Evolutionary conservation across 1,140 invertebrate genomes (phyloP), one percentile per base, ranked within the genome.

Genomic region (Linepithema humile): DNA sequence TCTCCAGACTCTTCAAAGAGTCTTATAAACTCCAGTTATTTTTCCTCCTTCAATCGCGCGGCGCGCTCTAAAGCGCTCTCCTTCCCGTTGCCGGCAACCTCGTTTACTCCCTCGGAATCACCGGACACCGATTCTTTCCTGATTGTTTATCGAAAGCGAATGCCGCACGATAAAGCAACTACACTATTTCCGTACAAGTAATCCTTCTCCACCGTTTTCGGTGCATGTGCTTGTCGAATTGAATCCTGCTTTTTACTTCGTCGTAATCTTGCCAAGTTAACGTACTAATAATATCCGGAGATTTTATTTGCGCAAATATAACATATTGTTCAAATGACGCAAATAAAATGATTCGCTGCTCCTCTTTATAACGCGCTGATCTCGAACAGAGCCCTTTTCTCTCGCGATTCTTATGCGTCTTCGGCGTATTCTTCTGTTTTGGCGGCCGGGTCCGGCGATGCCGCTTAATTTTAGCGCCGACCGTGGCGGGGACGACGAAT

Each of bases 381-480:
- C 32, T 38, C 17, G 35, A 26, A 23, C 9, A 10, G 0, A 15
- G 17, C 12, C 78, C 38, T 26, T 78, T 57, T 60, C 82, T 55
- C n/a, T 43, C 53, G 85, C 73, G 55, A 87, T 74, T n/a, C n/a
- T n/a, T n/a, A n/a, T n/a, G n/a, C n/a, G n/a, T n/a, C n/a, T 87
- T 78, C 80, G 43, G 55, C 10, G 73, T 73, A 38, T 70, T 87
- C 53, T 57, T 85, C 69, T 53, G 69, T 20, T 55, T 72, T 38
- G 43, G 20, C 67, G 55, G 17, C 43, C 73, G 69, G 53, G 53
- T 67, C 35, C 38, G 80, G 29, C 59, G 3, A n/a, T 50, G 65
- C 60, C 77, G 80, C 87, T 91, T 91, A 91, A 91, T 90, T 91
- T 91, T 91, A 90, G 89, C 83, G 87, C 64, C 72, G 86, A 32